A percentile compares a stretch with the other conserved stretches of the same genome.
Evolutionary conservation across 2,888 invertebrate species (phyloP).

Genomic region (Scaptodrosophila latifasciaeformis): DNA sequence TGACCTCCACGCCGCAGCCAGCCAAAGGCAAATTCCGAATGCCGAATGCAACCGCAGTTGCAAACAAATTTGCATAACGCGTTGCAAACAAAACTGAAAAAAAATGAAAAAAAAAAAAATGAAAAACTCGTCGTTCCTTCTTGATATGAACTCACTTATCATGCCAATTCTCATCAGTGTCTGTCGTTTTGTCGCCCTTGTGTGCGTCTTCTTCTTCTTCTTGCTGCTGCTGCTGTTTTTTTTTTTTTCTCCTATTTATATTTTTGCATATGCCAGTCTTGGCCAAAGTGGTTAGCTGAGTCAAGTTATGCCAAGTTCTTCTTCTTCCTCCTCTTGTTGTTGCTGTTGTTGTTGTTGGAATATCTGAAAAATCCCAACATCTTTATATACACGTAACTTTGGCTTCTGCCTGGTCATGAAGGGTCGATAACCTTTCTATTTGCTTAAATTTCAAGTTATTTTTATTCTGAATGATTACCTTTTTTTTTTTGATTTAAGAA

Average conservation of each 20-base stretch:
- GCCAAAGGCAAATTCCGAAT: neutral
- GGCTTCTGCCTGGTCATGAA: no score
- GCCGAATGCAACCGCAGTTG: conserved; percentile 3
- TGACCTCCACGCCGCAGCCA: conserved; percentile 37
- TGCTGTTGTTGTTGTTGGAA: no score
- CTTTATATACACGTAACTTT: no score
- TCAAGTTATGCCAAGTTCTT: no score
- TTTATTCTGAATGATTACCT: no score
- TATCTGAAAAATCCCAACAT: no score
- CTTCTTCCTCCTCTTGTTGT: no score
- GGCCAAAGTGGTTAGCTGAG: neutral
- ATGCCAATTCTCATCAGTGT: conserved; percentile 1
- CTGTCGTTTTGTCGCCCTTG: neutral
- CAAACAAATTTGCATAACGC: conserved; percentile 53
- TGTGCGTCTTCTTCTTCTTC: no score
- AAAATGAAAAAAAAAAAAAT: conserved; percentile 24
- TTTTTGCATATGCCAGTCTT: neutral
- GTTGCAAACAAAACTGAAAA: conserved; percentile 15
- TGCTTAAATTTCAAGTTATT: no score
- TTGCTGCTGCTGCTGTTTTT: neutral
- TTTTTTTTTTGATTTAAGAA: no score
- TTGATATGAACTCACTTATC: conserved; percentile 26
- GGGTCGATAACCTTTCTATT: no score
- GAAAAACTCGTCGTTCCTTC: conserved; percentile 3
- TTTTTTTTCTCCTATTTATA: neutral